Conservation (phyloP, 2,888 invertebrate species). For the Furcula furcula region DNA sequence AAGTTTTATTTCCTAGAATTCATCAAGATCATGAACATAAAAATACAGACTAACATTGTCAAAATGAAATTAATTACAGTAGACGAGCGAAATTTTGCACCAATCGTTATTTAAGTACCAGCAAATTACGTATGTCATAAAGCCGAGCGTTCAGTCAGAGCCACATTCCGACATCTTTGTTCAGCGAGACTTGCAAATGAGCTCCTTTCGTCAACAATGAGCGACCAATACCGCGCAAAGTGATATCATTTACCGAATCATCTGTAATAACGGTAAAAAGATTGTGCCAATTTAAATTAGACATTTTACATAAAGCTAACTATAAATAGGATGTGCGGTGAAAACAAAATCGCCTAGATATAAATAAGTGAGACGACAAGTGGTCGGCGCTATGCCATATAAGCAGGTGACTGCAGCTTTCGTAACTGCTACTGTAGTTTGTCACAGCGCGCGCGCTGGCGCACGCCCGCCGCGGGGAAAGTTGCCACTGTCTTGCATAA, state of each 20-base stretch:
- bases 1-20: too few species aligned
- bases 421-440: slow-evolving; percentile 64
- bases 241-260: background rate
- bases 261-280: background rate
- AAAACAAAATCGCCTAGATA: slow-evolving; percentile 19
- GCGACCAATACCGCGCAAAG: slow-evolving; percentile 14
- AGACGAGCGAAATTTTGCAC: too few species aligned
- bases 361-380: slow-evolving; percentile 37
- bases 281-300: background rate
- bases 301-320: slow-evolving; percentile 14
- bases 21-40: too few species aligned
- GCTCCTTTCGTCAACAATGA: slow-evolving; percentile 22
- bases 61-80: too few species aligned
- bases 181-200: slow-evolving; percentile 21
- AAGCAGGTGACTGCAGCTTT: slow-evolving; percentile 67
- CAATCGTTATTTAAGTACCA: background rate
- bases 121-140: background rate
- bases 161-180: slow-evolving; percentile 16
- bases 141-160: slow-evolving; percentile 1
- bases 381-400: slow-evolving; percentile 53
- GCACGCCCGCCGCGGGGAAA: slow-evolving; percentile 57
- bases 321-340: slow-evolving; percentile 13
- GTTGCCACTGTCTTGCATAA: slow-evolving; percentile 64
- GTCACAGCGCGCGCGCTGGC: slow-evolving; percentile 49
- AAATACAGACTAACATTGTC: too few species aligned